These are phyloP conservation scores for Drosophila gaucha DNA, from an alignment of 2,888 invertebrate genomes.

Conservation along the genomic window DNA sequence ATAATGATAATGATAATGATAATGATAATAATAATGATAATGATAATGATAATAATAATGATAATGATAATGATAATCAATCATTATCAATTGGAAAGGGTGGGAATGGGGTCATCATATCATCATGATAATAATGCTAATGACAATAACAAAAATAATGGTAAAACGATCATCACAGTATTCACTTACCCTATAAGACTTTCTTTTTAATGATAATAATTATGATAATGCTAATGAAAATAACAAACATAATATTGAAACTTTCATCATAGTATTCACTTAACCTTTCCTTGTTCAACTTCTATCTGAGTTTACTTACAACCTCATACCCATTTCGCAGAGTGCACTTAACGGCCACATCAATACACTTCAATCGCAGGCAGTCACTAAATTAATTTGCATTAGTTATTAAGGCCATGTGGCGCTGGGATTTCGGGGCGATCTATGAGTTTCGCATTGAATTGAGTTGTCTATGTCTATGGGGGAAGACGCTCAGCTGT, in stretches of 20 bases:
- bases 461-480: constrained; percentile 52
- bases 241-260: background rate
- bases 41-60: background rate
- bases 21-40: background rate
- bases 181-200: too few relatives aligned
- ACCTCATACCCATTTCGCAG: background rate
- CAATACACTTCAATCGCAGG: constrained; percentile 56
- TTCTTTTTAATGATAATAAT: background rate
- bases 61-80: background rate
- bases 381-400: constrained; percentile 70
- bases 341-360: constrained; percentile 46
- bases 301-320: background rate
- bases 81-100: background rate
- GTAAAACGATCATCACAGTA: background rate
- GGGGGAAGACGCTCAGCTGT: constrained; percentile 24
- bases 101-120: too few relatives aligned
- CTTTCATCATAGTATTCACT: background rate
- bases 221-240: background rate
- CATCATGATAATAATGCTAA: background rate
- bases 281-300: background rate
- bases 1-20: background rate
- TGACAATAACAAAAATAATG: background rate
- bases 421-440: constrained; percentile 55
- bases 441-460: constrained; percentile 54
- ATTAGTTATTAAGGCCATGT: constrained; percentile 72